Percentiles rank a stretch among this genome's conserved stretches.
phyloP scores from a whole-genome alignment of 2,888 invertebrate genomes.

The Drosophila birchii region DNA sequence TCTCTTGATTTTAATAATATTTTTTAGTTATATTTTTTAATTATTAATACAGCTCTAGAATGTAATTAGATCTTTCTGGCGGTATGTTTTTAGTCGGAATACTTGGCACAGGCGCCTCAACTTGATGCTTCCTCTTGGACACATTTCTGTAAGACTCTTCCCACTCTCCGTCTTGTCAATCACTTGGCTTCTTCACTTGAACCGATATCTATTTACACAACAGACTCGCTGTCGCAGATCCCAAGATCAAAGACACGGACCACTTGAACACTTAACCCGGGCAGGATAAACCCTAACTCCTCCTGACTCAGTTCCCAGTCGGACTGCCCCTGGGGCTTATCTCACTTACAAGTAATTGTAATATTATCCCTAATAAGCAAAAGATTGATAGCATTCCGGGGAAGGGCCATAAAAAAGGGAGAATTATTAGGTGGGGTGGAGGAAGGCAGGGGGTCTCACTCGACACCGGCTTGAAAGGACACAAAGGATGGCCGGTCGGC shows the following conservation, averaged over 20 bases:
- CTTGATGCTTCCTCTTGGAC: background rate
- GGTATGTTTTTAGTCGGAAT: constrained; percentile 2
- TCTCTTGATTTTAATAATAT: background rate
- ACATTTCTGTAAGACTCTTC: constrained; percentile 3
- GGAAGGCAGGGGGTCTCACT: constrained; percentile 31
- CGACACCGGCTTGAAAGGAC: constrained; percentile 64
- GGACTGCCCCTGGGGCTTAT: constrained; percentile 56
- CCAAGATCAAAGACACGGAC: constrained; percentile 45
- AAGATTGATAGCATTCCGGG: constrained; percentile 78
- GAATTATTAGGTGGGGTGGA: constrained; percentile 51
- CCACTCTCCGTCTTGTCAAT: constrained; percentile 30
- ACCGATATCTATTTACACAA: constrained; percentile 53
- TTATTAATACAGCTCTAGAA: background rate
- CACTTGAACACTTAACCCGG: constrained; percentile 55
- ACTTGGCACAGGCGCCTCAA: constrained; percentile 24
- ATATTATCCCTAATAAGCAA: constrained; percentile 80
- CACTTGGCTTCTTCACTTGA: constrained; percentile 50
- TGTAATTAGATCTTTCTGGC: constrained; percentile 12
- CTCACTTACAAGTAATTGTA: constrained; percentile 80
- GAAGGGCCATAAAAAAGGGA: constrained; percentile 63
- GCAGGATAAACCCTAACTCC: constrained; percentile 22
- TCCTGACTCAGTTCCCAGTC: background rate
- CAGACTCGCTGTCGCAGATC: constrained; percentile 11
- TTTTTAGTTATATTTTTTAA: background rate
- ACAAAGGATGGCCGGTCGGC: constrained; percentile 46